Percentiles rank a stretch among this genome's conserved stretches.
Conservation (phyloP, 1,140 invertebrate species). For the Schlechtendalia chinensis region DNA sequence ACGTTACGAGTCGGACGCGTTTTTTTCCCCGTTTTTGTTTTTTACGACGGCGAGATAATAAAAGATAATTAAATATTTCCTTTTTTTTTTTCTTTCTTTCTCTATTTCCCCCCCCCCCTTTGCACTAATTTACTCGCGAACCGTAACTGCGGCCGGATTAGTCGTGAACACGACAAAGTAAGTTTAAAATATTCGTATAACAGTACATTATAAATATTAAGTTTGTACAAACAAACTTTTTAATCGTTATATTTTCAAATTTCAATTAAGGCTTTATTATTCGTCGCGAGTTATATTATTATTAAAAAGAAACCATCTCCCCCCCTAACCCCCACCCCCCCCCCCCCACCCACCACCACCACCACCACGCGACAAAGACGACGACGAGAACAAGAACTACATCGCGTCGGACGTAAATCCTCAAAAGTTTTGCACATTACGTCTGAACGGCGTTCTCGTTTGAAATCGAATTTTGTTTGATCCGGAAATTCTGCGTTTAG, state of each 20-base stretch:
- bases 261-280: conserved; percentile 21
- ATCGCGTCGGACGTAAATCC: neutral
- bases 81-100: too few species aligned
- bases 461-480: neutral
- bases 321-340: too few species aligned
- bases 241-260: conserved; percentile 4
- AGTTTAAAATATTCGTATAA: neutral
- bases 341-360: too few species aligned
- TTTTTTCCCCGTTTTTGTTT: too few species aligned
- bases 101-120: too few species aligned
- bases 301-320: too few species aligned
- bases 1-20: too few species aligned
- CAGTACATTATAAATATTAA: neutral
- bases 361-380: too few species aligned
- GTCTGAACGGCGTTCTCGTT: neutral
- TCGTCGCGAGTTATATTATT: neutral
- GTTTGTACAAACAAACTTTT: neutral
- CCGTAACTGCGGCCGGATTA: neutral
- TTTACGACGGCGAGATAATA: too few species aligned
- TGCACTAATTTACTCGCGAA: neutral
- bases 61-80: too few species aligned
- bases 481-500: too few species aligned
- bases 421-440: conserved; percentile 2
- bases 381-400: neutral
- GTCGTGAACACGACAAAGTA: neutral